Percentiles rank a stretch among this genome's conserved stretches.
These are phyloP conservation scores for Sphinx pinastri DNA, from an alignment of 2,888 invertebrate species.

Conservation along the genomic window DNA sequence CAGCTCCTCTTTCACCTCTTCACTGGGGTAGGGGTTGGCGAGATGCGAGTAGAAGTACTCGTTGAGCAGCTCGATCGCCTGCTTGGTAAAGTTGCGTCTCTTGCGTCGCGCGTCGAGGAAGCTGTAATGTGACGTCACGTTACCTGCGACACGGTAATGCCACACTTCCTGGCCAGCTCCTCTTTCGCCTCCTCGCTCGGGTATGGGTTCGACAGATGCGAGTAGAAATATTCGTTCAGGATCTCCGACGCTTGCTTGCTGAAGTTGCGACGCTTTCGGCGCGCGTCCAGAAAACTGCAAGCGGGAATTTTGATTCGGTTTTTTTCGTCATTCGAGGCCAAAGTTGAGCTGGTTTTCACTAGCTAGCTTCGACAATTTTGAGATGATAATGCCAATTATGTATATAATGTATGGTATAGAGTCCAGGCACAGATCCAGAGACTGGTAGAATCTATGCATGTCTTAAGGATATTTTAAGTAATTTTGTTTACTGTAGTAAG, in stretches of 20 bases:
- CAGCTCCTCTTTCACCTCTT: constrained; percentile 98
- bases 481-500: too few relatives aligned
- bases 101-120: constrained; percentile 89
- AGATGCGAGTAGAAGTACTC: constrained; percentile 99
- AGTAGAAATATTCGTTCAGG: constrained; percentile 99
- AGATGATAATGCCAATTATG: background rate
- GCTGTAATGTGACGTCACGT: constrained; percentile 48
- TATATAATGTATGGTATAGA: background rate
- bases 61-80: constrained; percentile 97
- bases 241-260: constrained; percentile 99
- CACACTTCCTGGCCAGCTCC: constrained; percentile 99
- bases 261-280: constrained; percentile 98
- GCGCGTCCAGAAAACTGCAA: constrained; percentile 89
- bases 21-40: constrained; percentile 98
- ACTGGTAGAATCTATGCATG: background rate
- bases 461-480: too few relatives aligned
- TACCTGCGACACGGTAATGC: constrained; percentile 98
- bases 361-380: constrained; percentile 13
- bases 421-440: background rate
- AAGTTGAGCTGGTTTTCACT: constrained; percentile 59
- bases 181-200: constrained; percentile 99
- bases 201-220: constrained; percentile 99
- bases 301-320: constrained; percentile 40
- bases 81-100: constrained; percentile 97
- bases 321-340: constrained; percentile 48